Base-by-base conservation (phyloP, 1,140 invertebrate genomes). In the Hycleus cichorii region DNA sequence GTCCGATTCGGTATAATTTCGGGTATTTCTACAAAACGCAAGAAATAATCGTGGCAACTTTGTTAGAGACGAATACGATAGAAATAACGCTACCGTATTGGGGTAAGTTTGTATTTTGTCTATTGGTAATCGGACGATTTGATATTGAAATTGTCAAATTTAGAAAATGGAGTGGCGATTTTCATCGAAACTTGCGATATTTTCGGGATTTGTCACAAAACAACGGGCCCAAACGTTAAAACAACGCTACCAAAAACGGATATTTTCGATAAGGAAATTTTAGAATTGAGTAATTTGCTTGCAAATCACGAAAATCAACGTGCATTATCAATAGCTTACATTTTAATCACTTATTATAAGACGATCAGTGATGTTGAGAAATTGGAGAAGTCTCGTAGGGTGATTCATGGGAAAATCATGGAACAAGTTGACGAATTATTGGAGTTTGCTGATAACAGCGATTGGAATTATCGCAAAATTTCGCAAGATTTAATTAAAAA, bases 151-250 rank as follows among this genome's bases (percentile, higher is more conserved):
- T 57, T 58, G 3, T 2, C 18, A 18, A 18, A 18, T 18, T 18
- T 27, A 64, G 62, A 61, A 18, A 24, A 50, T 2, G 59, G 62
- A 8, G 49, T 64, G 1, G 38, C 54, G 44, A 64, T 59, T 38
- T 60, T 55, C 27, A 8, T 61, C 3, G 55, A 64, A 59, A 27
- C 47, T 39, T 64, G 62, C 39, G 56, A 61, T 52, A 55, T 32
- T 48, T 32, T 45, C 24, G 48, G 47, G 24, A 44, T 38, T 4
- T 64, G 62, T 52, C 32, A 45, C 7, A 53, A 48, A 38, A 27
- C 48, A 11, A 39, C 56, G 27, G 62, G 62, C 10, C 59, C 59
- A 8, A 2, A 49, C 9, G 39, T 64, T 5, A 49, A 45, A 44
- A 57, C 62, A 18, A 53, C 39, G 12, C 2, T 50, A 44, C 49